Evolutionary conservation across 2,113 vertebrate species (phyloP), one percentile per base, ranked within the genome.

Genomic region (Ailurus styani): DNA sequence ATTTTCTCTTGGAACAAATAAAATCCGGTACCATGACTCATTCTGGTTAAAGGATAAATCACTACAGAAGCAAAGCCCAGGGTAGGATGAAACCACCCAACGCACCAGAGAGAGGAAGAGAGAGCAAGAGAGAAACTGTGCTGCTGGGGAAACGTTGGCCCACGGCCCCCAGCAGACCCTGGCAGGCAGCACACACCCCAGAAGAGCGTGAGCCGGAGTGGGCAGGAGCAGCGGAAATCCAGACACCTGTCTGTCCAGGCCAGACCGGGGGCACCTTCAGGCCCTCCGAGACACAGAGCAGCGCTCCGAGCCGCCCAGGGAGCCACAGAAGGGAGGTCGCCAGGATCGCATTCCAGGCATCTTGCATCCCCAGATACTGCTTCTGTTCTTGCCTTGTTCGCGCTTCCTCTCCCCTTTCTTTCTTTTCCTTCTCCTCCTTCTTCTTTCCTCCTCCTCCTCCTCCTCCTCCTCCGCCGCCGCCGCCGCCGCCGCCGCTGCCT

Each of bases 11-110:
- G 94, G 96, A 93, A 93, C 4, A 93, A 94, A 97, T 97, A 94
- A 94, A 97, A 93, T 0, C 95, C 47, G 5, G 88, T 97, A 96
- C 91, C 31, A 11, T 98, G 98, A 98, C 96, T 98, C 98, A 98
- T 54, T 86, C 79, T 97, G 98, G 98, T 97, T 97, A 89, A 91
- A 97, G 88, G 18, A 95, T 87, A 98, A 98, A 96, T 97, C 98
- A 84, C 96, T 87, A 50, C 94, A 62, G 93, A 75, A 97, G 96
- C 78, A 68, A 94, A 97, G 93, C 70, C 34, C 57, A 78, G 47
- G 60, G 54, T 62, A 72, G 92, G 8, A 64, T 72, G 96, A 98
- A 92, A 87, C 97, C 23, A 18, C 62, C 42, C 94, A 62, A 47
- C 0, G 0, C n/a, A 55, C 0, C 3, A 91, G 68, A 77, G 66